Base-by-base conservation (phyloP, 2,113 vertebrate species). In the Toxotes jaculatrix region DNA sequence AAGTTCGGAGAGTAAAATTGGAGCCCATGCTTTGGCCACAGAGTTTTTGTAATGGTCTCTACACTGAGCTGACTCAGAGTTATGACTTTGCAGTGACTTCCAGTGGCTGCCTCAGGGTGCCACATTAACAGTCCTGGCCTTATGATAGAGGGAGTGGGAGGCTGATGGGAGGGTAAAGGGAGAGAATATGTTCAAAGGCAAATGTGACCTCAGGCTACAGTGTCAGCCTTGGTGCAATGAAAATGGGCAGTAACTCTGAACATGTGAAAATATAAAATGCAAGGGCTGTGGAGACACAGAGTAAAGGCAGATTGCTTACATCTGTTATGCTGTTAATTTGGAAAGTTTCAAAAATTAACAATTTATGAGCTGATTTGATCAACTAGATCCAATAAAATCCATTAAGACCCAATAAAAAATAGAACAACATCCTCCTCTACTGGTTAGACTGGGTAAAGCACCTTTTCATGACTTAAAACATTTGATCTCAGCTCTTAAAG, bases 51-150 rank as follows among this genome's bases (percentile, higher is more conserved):
- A 3, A 51, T 61, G 21, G 53, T 67, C 47, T 66, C 1, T 55
- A 3, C 45, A 4, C 47, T 55, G 71, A 74, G 83, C 81, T 83
- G 79, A 83, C 73, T 88, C 78, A 31, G 55, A 83, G 77, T 65
- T 80, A 4, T 84, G 87, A 88, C 89, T 91, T 91, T 91, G 84
- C 76, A 70, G 64, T 75, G 82, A 83, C 89, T 86, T 89, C 57
- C 69, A 4, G 14, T 43, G 2, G 74, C 38, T 0, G 68, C 77
- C 71, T 40, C 70, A 11, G 78, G 80, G 80, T 17, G 51, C 78
- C 82, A 81, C 80, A 84, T 80, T 84, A 88, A 49, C 77, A 79
- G 75, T 51, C 36, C 67, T 53, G 71, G 53, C 68, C 68, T 79
- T 43, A 43, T 82, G 73, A 84, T 63, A n/a, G 40, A 56, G 78